A percentile compares a stretch with the other conserved stretches of the same genome.
Evolutionary conservation across 2,113 vertebrate species (phyloP).

Genomic region (Alosa alosa): DNA sequence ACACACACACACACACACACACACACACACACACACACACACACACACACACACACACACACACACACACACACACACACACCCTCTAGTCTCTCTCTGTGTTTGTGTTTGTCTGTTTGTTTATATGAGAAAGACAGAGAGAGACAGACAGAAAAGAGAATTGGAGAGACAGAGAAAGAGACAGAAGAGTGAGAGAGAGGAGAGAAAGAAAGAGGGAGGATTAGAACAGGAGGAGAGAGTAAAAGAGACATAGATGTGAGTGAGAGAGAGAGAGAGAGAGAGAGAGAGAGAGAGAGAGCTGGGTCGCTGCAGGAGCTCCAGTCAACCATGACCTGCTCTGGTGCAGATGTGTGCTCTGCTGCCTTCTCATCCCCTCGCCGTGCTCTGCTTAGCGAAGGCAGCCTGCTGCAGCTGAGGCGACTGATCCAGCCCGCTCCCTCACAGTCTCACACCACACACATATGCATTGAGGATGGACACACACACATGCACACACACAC

Average conservation of each 20-base stretch:
- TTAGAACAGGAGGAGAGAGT: not conserved
- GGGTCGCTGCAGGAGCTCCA: not conserved
- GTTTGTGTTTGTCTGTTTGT: too few relatives aligned
- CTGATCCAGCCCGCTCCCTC: not conserved
- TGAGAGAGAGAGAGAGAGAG: not conserved
- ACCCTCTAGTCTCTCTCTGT: not conserved
- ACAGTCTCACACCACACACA: not conserved
- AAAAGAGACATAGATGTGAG: not conserved
- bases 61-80: not conserved
- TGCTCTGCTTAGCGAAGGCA: not conserved
- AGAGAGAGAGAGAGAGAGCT: not conserved
- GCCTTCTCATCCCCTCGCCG: not conserved
- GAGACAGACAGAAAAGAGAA: not conserved
- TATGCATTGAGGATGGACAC: not conserved
- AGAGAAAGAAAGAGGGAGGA: not conserved
- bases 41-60: not conserved
- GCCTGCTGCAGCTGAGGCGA: not conserved
- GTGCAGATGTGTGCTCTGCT: constrained; percentile 13
- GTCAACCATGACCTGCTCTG: constrained; percentile 8
- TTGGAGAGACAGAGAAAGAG: not conserved
- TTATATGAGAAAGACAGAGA: not conserved
- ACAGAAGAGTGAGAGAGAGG: not conserved
- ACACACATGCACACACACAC: not conserved
- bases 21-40: not conserved
- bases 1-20: not conserved